These are phyloP conservation scores for Corella eumyota DNA, from an alignment of 23 tunicate genomes.

Conservation along the genomic window DNA sequence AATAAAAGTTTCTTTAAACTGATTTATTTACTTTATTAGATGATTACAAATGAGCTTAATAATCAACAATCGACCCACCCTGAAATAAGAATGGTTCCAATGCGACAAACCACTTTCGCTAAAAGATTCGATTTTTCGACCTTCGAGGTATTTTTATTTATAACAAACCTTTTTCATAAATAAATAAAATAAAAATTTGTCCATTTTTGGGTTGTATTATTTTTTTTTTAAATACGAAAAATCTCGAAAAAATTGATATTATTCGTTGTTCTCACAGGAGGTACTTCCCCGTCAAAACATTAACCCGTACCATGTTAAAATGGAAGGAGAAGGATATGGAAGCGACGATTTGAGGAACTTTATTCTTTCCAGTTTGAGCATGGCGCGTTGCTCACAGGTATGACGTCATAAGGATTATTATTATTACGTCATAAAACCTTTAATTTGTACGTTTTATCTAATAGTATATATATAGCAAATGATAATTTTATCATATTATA, in stretches of 20 bases:
- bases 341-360: slow-evolving; percentile 89
- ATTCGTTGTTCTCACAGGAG: slow-evolving; percentile 13
- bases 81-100: slow-evolving; percentile 52
- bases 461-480: too few relatives aligned
- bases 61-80: slow-evolving; percentile 29
- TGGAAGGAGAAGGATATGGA: slow-evolving; percentile 99
- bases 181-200: neutral
- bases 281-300: slow-evolving; percentile 61
- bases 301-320: slow-evolving; percentile 93
- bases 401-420: too few relatives aligned
- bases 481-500: too few relatives aligned
- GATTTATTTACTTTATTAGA: too few relatives aligned
- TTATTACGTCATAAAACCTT: too few relatives aligned
- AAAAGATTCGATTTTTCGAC: slow-evolving; percentile 61
- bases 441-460: too few relatives aligned
- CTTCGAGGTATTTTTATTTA: slow-evolving; percentile 19
- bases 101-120: slow-evolving; percentile 53
- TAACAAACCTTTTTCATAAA: neutral
- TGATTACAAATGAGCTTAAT: too few relatives aligned
- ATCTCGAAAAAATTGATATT: neutral
- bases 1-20: too few relatives aligned
- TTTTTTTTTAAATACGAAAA: neutral
- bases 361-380: slow-evolving; percentile 66
- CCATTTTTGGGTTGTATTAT: neutral
- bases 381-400: slow-evolving; percentile 65